These are phyloP conservation scores for Sialis fuliginosa DNA, from an alignment of 2,888 invertebrate species.

Conservation along the genomic window DNA sequence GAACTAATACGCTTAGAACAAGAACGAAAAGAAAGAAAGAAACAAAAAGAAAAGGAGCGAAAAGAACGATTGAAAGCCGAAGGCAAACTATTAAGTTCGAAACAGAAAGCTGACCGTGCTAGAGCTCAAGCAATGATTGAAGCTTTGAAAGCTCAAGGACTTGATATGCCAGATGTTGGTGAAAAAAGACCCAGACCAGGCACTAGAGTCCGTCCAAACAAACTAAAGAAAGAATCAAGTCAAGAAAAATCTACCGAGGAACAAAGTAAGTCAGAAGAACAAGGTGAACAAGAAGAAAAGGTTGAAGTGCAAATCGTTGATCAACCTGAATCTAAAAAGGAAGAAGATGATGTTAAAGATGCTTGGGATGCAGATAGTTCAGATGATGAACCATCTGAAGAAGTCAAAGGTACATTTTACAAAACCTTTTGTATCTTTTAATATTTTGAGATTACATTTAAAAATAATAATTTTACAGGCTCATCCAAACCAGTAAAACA, in stretches of 20 bases:
- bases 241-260: slow-evolving; percentile 26
- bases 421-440: neutral
- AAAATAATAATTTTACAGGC: neutral
- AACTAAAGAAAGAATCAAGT: slow-evolving; percentile 45
- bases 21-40: slow-evolving; percentile 75
- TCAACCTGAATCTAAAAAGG: slow-evolving; percentile 17
- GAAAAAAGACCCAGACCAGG: slow-evolving; percentile 44
- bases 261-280: slow-evolving; percentile 9
- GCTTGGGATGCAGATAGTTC: slow-evolving; percentile 70
- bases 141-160: slow-evolving; percentile 73
- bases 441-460: neutral
- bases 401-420: slow-evolving; percentile 16
- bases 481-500: slow-evolving; percentile 13
- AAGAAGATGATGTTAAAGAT: slow-evolving; percentile 51
- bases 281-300: slow-evolving; percentile 6
- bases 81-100: slow-evolving; percentile 82
- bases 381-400: slow-evolving; percentile 33
- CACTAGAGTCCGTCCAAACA: slow-evolving; percentile 54
- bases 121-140: slow-evolving; percentile 80
- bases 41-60: slow-evolving; percentile 81
- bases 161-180: slow-evolving; percentile 54
- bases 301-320: slow-evolving; percentile 18
- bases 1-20: slow-evolving; percentile 67
- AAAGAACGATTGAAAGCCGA: slow-evolving; percentile 90
- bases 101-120: slow-evolving; percentile 81